These are phyloP conservation scores for Chrysolina haemoptera DNA, from an alignment of 2,888 invertebrate genomes.

Conservation along the genomic window DNA sequence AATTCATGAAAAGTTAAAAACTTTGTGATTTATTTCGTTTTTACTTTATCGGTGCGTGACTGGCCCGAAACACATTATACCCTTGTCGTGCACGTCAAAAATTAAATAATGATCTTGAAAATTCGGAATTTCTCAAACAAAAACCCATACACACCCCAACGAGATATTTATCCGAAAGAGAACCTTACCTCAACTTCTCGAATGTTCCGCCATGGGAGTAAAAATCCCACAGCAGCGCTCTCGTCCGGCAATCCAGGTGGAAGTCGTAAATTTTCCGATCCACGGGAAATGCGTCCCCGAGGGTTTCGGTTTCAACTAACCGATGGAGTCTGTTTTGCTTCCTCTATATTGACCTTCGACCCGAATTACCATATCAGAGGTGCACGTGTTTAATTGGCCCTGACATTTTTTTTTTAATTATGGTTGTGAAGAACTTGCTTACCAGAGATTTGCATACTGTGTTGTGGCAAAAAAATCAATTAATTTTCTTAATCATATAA, in stretches of 20 bases:
- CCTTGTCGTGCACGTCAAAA: no score
- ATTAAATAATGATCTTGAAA: no score
- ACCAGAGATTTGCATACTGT: no score
- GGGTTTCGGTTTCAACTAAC: neutral
- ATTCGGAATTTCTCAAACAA: neutral
- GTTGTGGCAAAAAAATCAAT: no score
- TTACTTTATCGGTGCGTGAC: no score
- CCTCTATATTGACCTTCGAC: neutral
- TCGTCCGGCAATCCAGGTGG: neutral
- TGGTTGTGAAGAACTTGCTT: no score
- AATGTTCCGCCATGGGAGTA: neutral
- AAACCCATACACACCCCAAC: neutral
- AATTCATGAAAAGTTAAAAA: no score
- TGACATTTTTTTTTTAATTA: no score
- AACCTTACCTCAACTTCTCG: neutral
- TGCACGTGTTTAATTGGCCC: no score
- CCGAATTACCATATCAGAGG: neutral
- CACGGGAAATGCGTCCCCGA: neutral
- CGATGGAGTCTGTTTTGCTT: neutral
- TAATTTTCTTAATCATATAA: no score
- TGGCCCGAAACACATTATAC: no score
- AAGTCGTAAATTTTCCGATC: conserved; percentile 1
- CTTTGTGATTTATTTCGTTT: no score
- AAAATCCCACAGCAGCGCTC: neutral
- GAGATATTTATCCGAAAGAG: neutral